These are phyloP conservation scores for Nephrotoma guestfalica DNA, from an alignment of 2,888 invertebrate species.

Conservation along the genomic window DNA sequence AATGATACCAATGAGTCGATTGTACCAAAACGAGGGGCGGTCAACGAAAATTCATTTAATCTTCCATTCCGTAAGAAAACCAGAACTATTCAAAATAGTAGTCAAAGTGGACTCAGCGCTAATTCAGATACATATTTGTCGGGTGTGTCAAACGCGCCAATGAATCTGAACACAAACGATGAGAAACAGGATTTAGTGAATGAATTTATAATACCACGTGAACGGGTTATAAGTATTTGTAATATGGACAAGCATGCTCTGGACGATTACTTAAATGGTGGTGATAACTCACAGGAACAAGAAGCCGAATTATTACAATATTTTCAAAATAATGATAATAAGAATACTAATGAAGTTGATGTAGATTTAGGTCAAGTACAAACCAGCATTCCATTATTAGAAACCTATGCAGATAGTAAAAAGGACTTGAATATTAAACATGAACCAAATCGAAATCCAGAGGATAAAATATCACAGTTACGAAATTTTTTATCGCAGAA, in stretches of 20 bases:
- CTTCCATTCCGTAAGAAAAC: background rate
- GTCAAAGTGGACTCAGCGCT: constrained; percentile 14
- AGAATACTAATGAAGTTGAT: constrained; percentile 24
- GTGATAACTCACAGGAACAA: constrained; percentile 60
- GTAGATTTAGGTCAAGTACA: background rate
- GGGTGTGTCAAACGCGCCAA: constrained; percentile 23
- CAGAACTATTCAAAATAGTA: background rate
- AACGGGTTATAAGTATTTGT: constrained; percentile 58
- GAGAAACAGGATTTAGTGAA: constrained; percentile 21
- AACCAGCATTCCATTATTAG: constrained; percentile 10
- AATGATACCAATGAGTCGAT: background rate
- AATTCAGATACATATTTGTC: constrained; percentile 4
- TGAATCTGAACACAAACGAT: constrained; percentile 14
- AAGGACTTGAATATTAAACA: background rate
- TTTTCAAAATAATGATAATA: constrained; percentile 39
- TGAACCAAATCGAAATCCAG: constrained; percentile 11
- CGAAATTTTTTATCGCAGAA: constrained; percentile 33
- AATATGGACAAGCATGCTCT: constrained; percentile 67
- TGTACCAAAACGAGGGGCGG: background rate
- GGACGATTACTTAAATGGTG: constrained; percentile 66
- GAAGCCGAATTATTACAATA: constrained; percentile 76
- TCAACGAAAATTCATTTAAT: background rate
- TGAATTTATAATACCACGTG: constrained; percentile 41
- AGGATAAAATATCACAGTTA: constrained; percentile 55
- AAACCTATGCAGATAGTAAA: constrained; percentile 13